Base-by-base conservation (phyloP, 2,888 invertebrate genomes). In the Cylindroiulus punctatus region DNA sequence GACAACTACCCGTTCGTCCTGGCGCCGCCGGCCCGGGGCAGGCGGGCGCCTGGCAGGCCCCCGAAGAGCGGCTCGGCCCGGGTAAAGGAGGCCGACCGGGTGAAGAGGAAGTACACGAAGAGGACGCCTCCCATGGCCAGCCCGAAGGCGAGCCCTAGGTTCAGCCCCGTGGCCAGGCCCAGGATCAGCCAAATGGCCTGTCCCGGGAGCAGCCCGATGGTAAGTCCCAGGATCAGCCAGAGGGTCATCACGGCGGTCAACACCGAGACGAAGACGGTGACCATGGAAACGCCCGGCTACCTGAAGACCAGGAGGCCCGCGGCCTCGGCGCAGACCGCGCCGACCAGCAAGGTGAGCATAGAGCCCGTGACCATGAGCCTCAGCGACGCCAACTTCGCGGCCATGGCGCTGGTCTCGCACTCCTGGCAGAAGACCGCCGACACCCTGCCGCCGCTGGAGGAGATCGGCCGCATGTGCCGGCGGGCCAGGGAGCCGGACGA, bases 361-460 rank as follows among this genome's bases (percentile, higher is more conserved):
- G 83, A 83, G 1, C 36, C 83, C 19, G 84, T 84, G 84, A 22
- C 40, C 10, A 84, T 84, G 52, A 22, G 52, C 14, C 7, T 84
- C 5, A 47, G 14, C 7, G 47, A 84, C 26, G 84, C 84, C 32
- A 19, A 44, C 10, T 84, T 84, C 42, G 84, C 84, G 32, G 47
- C 84, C 14, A 7, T 17, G 19, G 84, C 52, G 32, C 30, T 47
- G 32, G 22, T 47, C 8, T 30, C 44, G 5, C 0, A 5, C 19
- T 44, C 52, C 47, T 30, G 22, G 52, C 19, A 14, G 2, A 8
- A 40, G 8, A 40, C 40, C 8, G 40, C 40, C 40, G 47, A 84
- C 19, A 12, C n/a, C 0, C 32, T 84, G 30, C 17, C 84, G 7
- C 32, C 84, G 26, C n/a, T 32, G 44, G 44, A 44, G 17, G 84